Percentiles rank a stretch among this genome's conserved stretches.
Conservation (phyloP, 2,888 invertebrate species). For the Adineta ricciae region DNA sequence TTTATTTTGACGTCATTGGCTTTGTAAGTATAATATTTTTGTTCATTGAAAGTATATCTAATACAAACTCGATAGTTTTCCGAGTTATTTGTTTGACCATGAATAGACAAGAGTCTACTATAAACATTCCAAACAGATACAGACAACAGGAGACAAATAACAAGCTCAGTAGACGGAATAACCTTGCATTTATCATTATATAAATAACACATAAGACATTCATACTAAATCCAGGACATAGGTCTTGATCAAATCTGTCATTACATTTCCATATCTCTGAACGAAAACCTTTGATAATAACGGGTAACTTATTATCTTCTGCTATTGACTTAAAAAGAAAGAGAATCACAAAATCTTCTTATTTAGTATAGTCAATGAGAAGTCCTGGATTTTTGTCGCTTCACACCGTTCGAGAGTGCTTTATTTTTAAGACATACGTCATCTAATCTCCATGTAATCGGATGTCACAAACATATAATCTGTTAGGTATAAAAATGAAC, state of each 20-base stretch:
- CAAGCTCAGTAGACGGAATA: neutral
- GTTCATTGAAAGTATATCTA: neutral
- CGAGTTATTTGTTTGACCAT: neutral
- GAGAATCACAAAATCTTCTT: neutral
- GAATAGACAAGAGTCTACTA: neutral
- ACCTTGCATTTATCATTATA: neutral
- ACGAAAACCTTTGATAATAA: neutral
- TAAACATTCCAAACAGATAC: neutral
- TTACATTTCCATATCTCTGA: neutral
- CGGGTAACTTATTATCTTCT: neutral
- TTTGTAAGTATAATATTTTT: neutral
- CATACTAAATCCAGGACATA: neutral
- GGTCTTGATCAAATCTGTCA: neutral
- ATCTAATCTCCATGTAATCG: too few relatives aligned
- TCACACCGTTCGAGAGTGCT: too few relatives aligned
- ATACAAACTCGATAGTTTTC: neutral
- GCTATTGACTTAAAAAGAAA: neutral
- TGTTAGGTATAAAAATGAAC: neutral
- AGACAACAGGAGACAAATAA: neutral
- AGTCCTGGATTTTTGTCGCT: neutral
- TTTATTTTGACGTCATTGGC: neutral
- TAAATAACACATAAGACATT: neutral
- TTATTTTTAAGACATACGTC: too few relatives aligned
- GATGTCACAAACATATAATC: too few relatives aligned
- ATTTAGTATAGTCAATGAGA: neutral